phyloP scores from a whole-genome alignment of 2,797 vertebrate genomes.

The Macroramphosus scolopax region DNA sequence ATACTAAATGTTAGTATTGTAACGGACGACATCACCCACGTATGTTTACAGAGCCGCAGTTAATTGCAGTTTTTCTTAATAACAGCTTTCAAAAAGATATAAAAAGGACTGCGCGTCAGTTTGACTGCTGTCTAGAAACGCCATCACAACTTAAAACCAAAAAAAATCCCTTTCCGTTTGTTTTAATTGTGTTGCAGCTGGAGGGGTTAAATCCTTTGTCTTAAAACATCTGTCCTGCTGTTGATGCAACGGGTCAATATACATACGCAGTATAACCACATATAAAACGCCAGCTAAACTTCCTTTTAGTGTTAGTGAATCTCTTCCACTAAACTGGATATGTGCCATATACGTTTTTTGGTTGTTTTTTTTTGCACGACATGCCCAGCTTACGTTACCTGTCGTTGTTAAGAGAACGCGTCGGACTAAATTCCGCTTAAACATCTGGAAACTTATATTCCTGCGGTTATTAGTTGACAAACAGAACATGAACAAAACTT shows the following conservation, averaged over 20 bases:
- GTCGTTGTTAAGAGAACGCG: too few species aligned
- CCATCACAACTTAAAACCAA: conserved; percentile 8
- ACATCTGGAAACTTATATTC: neutral
- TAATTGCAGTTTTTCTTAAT: conserved; percentile 69
- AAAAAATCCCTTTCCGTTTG: conserved; percentile 13
- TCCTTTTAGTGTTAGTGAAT: neutral
- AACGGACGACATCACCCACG: conserved; percentile 28
- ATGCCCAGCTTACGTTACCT: conserved; percentile 17
- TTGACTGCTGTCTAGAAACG: conserved; percentile 25
- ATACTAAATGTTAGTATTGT: neutral
- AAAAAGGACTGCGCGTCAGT: conserved; percentile 29
- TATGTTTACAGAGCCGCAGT: conserved; percentile 44
- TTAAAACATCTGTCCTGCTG: conserved; percentile 73
- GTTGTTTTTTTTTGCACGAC: conserved; percentile 26
- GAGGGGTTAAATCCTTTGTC: conserved; percentile 73
- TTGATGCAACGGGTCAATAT: conserved; percentile 44
- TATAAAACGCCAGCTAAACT: neutral
- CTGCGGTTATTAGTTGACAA: fast-evolving
- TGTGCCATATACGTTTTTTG: conserved; percentile 7
- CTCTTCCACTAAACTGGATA: fast-evolving
- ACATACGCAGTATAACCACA: too few species aligned
- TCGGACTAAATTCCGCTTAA: neutral
- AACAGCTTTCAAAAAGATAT: conserved; percentile 49
- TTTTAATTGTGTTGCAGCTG: conserved; percentile 41
- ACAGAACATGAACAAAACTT: neutral